Evolutionary conservation across 2,888 invertebrate genomes (phyloP).

Genomic region (Tetropium fuscum): DNA sequence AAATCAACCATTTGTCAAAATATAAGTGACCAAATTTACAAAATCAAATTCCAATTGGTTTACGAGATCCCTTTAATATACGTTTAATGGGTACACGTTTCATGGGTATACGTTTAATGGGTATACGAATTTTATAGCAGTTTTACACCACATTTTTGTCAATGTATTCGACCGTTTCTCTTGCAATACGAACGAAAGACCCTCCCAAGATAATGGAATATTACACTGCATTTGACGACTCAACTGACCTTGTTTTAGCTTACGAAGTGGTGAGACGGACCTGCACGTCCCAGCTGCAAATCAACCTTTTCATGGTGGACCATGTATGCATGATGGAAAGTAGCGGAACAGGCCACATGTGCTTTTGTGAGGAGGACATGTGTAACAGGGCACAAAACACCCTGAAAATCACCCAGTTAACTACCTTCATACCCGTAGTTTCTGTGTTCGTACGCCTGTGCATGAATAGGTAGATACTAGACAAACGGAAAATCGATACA

Average conservation of each 20-base stretch:
- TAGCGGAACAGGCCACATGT: conserved; percentile 98
- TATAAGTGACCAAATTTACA: no score
- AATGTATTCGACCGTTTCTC: no score
- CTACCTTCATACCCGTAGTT: conserved; percentile 48
- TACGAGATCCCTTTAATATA: no score
- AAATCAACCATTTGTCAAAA: no score
- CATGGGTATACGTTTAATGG: no score
- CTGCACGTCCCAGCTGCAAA: conserved; percentile 93
- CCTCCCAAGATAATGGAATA: no score
- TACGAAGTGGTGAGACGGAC: conserved; percentile 93
- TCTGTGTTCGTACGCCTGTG: conserved; percentile 53
- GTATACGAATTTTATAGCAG: no score
- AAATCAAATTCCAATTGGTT: no score
- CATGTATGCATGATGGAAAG: conserved; percentile 99
- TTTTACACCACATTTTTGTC: no score
- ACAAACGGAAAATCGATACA: conserved; percentile 16
- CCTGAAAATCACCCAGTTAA: conserved; percentile 21
- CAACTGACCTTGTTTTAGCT: conserved; percentile 78
- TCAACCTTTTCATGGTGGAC: conserved; percentile 97
- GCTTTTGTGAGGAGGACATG: conserved; percentile 98
- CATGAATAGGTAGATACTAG: conserved; percentile 53
- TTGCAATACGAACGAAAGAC: no score
- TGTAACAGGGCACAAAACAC: conserved; percentile 75
- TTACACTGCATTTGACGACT: no score
- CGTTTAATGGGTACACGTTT: no score